phyloP scores from a whole-genome alignment of 2,113 vertebrate species.

The Ascaphus truei region DNA sequence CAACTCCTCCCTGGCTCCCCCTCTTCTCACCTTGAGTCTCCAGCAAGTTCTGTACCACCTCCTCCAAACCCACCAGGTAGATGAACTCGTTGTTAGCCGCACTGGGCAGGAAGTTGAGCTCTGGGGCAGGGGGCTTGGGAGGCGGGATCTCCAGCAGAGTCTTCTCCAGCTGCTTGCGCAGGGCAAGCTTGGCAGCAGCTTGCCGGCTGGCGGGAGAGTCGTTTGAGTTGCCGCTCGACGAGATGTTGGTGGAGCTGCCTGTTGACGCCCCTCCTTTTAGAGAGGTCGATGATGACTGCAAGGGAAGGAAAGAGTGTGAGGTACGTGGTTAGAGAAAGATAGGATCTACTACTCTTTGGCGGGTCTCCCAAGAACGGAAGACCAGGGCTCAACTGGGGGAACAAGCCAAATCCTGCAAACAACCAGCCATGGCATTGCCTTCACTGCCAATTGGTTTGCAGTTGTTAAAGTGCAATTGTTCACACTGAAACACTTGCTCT shows the following conservation, averaged over 20 bases:
- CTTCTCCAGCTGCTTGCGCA: conserved; percentile 95
- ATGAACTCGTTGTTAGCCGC: conserved; percentile 98
- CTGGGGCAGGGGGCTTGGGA: conserved; percentile 86
- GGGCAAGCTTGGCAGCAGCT: conserved; percentile 87
- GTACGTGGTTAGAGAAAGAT: no score
- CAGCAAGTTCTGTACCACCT: conserved; percentile 93
- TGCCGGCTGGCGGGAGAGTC: conserved; percentile 91
- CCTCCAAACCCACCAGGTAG: conserved; percentile 92
- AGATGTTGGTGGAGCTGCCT: conserved; percentile 46
- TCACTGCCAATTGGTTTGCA: no score
- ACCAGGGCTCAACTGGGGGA: no score
- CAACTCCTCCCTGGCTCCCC: background rate
- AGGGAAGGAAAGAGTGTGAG: background rate
- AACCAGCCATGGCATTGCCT: no score
- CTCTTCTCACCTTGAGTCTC: conserved; percentile 84
- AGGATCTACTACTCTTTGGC: no score
- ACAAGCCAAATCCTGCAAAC: no score
- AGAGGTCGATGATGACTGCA: conserved; percentile 77
- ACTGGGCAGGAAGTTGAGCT: conserved; percentile 93
- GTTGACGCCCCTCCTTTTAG: conserved; percentile 73
- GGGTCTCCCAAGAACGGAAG: no score
- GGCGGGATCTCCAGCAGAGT: conserved; percentile 93
- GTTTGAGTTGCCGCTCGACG: conserved; percentile 58
- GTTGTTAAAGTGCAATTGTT: no score
- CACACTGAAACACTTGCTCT: no score